phyloP scores from a whole-genome alignment of 1,140 invertebrate genomes.

The Helicoverpa zea region DNA sequence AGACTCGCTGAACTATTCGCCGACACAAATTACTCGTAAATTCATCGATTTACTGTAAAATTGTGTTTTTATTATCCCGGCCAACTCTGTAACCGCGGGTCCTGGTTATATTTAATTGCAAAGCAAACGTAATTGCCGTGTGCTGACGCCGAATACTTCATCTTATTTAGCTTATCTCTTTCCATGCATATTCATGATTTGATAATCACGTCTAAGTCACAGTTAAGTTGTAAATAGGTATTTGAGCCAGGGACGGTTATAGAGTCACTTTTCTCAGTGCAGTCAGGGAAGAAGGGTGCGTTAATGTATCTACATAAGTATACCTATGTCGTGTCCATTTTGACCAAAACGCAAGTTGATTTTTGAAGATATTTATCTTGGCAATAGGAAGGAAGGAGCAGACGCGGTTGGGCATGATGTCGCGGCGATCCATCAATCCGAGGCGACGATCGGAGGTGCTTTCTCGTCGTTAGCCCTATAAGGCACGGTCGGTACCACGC shows the following conservation, averaged over 20 bases:
- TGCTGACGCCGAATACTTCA: conserved; percentile 58
- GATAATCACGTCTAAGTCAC: conserved; percentile 56
- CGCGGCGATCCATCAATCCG: conserved; percentile 80
- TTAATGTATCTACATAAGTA: conserved; percentile 11
- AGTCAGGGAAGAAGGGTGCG: conserved; percentile 38
- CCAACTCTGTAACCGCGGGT: conserved; percentile 64
- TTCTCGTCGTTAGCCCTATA: conserved; percentile 87
- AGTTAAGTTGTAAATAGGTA: conserved; percentile 55
- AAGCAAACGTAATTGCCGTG: conserved; percentile 56
- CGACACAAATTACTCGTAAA: conserved; percentile 76
- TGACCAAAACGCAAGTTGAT: too few species aligned
- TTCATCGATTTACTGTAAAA: conserved; percentile 71
- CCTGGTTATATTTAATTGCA: conserved; percentile 72
- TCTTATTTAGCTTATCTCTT: conserved; percentile 61
- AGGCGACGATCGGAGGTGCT: conserved; percentile 78
- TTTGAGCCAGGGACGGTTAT: conserved; percentile 37
- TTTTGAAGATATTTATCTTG: conserved; percentile 11
- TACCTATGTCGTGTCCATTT: background rate
- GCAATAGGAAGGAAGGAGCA: conserved; percentile 41
- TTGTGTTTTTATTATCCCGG: conserved; percentile 67
- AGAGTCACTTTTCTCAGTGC: conserved; percentile 39
- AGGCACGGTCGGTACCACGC: conserved; percentile 79
- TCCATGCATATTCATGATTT: conserved; percentile 62
- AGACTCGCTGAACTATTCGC: conserved; percentile 65
- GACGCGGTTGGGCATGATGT: conserved; percentile 63